Evolutionary conservation across 2,797 vertebrate genomes (phyloP).

Genomic region (Prunella strophiata): DNA sequence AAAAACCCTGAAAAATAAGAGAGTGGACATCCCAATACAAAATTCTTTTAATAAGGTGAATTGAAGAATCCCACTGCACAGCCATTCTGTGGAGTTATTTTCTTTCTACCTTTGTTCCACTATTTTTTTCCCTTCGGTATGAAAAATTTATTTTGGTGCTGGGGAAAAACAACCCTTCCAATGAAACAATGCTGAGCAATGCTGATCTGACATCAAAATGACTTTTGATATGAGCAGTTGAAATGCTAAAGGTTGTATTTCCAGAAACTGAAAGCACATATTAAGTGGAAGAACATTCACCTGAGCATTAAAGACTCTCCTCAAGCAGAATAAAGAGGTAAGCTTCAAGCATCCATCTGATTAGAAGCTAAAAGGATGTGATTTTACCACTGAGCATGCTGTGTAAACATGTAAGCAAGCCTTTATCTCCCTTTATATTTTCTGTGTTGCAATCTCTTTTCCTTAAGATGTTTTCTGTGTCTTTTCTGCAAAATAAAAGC

Average conservation of each 20-base stretch:
- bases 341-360: constrained; percentile 8
- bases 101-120: constrained; percentile 12
- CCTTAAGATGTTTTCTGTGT: constrained; percentile 27
- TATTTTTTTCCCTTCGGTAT: constrained; percentile 54
- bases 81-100: neutral
- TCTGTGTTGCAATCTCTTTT: neutral
- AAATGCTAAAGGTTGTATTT: constrained; percentile 52
- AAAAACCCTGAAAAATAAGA: neutral
- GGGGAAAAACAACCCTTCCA: neutral
- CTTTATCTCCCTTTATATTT: constrained; percentile 5
- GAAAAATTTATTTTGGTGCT: constrained; percentile 30
- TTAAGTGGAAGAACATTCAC: constrained; percentile 27
- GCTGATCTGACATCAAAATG: constrained; percentile 43
- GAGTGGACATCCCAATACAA: neutral
- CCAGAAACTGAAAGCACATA: constrained; percentile 38
- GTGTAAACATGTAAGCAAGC: neutral
- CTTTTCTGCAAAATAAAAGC: constrained; percentile 43
- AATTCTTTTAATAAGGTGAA: neutral
- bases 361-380: constrained; percentile 40
- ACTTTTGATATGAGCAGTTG: constrained; percentile 35
- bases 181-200: neutral
- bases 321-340: constrained; percentile 11
- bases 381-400: constrained; percentile 20
- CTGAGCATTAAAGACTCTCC: constrained; percentile 23
- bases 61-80: neutral